These are phyloP conservation scores for Drosophila neocordata DNA, from an alignment of 1,140 invertebrate species.

Conservation along the genomic window DNA sequence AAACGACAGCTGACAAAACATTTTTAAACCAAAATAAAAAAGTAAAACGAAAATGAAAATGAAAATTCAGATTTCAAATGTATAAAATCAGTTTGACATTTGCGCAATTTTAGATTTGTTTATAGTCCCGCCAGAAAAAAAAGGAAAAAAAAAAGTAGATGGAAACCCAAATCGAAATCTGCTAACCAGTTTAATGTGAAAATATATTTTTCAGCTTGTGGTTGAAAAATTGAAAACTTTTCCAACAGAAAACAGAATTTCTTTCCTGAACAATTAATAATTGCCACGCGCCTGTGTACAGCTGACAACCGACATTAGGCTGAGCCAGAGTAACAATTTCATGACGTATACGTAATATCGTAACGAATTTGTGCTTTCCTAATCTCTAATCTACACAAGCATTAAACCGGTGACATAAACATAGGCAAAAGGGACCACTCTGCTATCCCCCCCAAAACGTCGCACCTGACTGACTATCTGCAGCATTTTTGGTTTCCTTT, in stretches of 20 bases:
- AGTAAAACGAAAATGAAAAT: not conserved
- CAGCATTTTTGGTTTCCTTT: constrained; percentile 18
- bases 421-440: constrained; percentile 23
- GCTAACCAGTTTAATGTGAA: constrained; percentile 6
- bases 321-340: constrained; percentile 57
- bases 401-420: constrained; percentile 69
- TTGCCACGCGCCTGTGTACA: constrained; percentile 6
- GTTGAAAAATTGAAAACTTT: not conserved
- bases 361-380: constrained; percentile 60
- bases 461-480: constrained; percentile 46
- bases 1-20: constrained; percentile 40
- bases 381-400: constrained; percentile 78
- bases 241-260: not conserved
- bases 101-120: not conserved
- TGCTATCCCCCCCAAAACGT: not conserved
- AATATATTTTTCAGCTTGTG: constrained; percentile 17
- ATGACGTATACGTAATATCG: constrained; percentile 57
- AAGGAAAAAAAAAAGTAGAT: not conserved
- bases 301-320: constrained; percentile 11
- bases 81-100: not conserved
- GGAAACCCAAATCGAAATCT: no score
- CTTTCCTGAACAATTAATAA: constrained; percentile 65
- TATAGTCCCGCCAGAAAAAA: not conserved
- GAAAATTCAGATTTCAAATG: constrained; percentile 2
- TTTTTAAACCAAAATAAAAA: constrained; percentile 15